Evolutionary conservation across 2,113 vertebrate genomes (phyloP), one percentile per base, ranked within the genome.

Genomic region (Nesogale talazaci): DNA sequence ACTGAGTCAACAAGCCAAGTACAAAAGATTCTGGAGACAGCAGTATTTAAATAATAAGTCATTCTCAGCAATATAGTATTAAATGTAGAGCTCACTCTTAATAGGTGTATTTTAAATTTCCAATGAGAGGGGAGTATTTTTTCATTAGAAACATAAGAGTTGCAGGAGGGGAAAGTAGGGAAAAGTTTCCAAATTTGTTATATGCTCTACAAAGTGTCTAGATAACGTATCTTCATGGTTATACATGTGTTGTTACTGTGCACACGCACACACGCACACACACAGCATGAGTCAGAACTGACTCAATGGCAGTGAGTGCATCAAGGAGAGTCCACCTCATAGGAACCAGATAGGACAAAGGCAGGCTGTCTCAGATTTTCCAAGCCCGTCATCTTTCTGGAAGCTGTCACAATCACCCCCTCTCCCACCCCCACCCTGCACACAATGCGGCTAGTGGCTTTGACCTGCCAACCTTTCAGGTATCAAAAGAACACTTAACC

Each of bases 1-100:
- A 67, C 42, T 77, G 76, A 83, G 61, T 90, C 80, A 95, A 69
- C 29, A 77, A 59, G 57, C 7, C 75, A 74, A 38, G 57, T 93
- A 76, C 23, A 84, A 86, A 23, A 88, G 15, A 59, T 86, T 82
- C 22, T 83, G 38, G 46, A 72, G 3, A 46, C 7, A 80, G 31
- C 38, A 31, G 34, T 61, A 81, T 72, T 14, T 74, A 83, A 88
- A 88, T 3, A 59, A n/a, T 27, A 36, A 88, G 1, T 65, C 57
- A 78, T 23, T 19, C 10, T 90, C 61, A 27, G 14, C 61, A 77
- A 76, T 56, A 23, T 76, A 80, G 38, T 31, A 57, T 87, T 81
- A 89, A 56, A 80, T 84, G 83, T 86, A 80, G 31, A 36, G 57
- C 36, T 34, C 14, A 46, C 81, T 78, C 38, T 83, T 81, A 95